Evolutionary conservation across 2,888 invertebrate species (phyloP).

Genomic region (Acronicta psi): DNA sequence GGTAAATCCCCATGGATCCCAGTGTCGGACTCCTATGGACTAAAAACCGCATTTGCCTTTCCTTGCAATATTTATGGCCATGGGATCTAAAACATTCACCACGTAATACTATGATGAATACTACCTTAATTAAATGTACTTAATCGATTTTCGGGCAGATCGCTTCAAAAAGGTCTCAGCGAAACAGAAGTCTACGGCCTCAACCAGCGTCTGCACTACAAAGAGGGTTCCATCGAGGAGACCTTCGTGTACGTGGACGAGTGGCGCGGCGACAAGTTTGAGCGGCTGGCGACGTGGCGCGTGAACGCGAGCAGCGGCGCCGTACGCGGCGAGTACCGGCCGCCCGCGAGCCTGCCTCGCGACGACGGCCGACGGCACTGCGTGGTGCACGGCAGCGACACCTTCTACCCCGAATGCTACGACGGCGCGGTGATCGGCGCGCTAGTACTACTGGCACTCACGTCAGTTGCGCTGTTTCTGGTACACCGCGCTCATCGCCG

Average conservation of each 20-base stretch:
- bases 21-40: too few species aligned
- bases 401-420: constrained; percentile 90
- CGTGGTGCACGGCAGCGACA: constrained; percentile 54
- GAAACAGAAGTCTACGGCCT: constrained; percentile 12
- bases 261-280: constrained; percentile 15
- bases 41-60: too few species aligned
- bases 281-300: constrained; percentile 30
- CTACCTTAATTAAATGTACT: too few species aligned
- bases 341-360: constrained; percentile 20
- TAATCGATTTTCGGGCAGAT: constrained; percentile 17
- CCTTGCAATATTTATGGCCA: too few species aligned
- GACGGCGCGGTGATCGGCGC: constrained; percentile 66
- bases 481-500: constrained; percentile 45
- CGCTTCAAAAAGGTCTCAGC: constrained; percentile 26
- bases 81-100: too few species aligned
- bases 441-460: constrained; percentile 81
- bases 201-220: constrained; percentile 24
- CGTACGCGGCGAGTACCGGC: constrained; percentile 11
- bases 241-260: constrained; percentile 30
- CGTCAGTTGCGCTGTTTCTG: constrained; percentile 36
- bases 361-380: constrained; percentile 47
- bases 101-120: too few species aligned
- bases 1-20: too few species aligned
- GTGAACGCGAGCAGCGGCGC: constrained; percentile 19
- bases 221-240: constrained; percentile 31